Evolutionary conservation across 2,113 vertebrate species (phyloP).

Genomic region (Morone chrysops): DNA sequence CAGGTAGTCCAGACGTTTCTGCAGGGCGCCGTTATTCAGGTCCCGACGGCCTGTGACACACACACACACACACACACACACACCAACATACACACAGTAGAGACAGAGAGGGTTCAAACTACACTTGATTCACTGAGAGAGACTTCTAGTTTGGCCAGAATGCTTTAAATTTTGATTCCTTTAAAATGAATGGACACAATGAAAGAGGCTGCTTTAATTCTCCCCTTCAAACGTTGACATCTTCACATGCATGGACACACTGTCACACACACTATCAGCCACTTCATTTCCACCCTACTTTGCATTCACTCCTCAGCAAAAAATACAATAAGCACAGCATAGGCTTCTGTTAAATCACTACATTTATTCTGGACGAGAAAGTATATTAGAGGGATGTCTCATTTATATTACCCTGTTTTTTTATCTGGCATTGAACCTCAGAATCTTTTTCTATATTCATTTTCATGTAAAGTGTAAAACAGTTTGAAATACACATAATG

Average conservation of each 20-base stretch:
- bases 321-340: constrained; percentile 3
- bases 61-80: constrained; percentile 34
- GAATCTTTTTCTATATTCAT: neutral
- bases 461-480: neutral
- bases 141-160: neutral
- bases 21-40: constrained; percentile 73
- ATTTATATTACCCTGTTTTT: constrained; percentile 6
- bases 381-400: constrained; percentile 2
- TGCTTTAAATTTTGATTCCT: neutral
- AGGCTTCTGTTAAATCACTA: constrained; percentile 37
- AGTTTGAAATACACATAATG: neutral
- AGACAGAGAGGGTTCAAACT: constrained; percentile 41
- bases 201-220: neutral
- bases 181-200: neutral
- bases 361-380: constrained; percentile 47
- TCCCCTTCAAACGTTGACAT: neutral
- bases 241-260: neutral
- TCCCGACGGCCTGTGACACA: constrained; percentile 72
- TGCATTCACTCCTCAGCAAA: constrained; percentile 10
- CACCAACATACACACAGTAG: constrained; percentile 25
- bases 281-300: neutral
- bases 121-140: neutral
- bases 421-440: neutral
- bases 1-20: constrained; percentile 79
- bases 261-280: neutral